Conservation (phyloP, 1,140 invertebrate genomes). For the Drosophila guanche region DNA sequence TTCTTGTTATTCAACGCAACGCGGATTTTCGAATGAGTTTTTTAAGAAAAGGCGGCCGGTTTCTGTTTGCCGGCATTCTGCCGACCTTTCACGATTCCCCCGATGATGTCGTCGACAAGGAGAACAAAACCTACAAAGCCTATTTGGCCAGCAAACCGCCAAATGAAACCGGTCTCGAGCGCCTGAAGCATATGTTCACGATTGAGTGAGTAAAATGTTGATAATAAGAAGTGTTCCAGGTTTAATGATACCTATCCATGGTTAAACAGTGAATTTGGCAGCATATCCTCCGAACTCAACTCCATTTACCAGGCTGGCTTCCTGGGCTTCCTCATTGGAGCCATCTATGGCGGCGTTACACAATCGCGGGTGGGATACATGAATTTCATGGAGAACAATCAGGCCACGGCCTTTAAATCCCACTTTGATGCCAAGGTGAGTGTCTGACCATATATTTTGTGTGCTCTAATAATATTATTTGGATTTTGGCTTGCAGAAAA, state of each 20-base stretch:
- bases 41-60: constrained; percentile 44
- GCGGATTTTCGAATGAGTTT: constrained; percentile 75
- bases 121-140: constrained; percentile 73
- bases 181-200: constrained; percentile 84
- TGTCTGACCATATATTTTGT: background rate
- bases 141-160: constrained; percentile 44
- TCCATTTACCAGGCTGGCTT: constrained; percentile 85
- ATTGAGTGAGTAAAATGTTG: constrained; percentile 79
- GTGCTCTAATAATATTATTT: background rate
- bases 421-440: constrained; percentile 88
- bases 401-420: constrained; percentile 87
- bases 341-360: constrained; percentile 86
- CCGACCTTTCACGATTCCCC: constrained; percentile 40
- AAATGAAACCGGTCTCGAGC: constrained; percentile 83
- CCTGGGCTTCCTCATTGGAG: constrained; percentile 85
- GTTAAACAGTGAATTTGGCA: constrained; percentile 86
- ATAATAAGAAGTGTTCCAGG: background rate
- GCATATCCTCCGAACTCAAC: constrained; percentile 86
- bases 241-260: constrained; percentile 50
- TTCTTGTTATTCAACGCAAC: constrained; percentile 58
- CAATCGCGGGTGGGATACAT: constrained; percentile 86
- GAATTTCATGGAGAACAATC: constrained; percentile 89
- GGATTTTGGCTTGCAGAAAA: constrained; percentile 84
- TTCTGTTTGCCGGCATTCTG: constrained; percentile 61
- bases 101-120: constrained; percentile 60